Base-by-base conservation (phyloP, 2,113 vertebrate species). In the Malurus alboscapulatus region DNA sequence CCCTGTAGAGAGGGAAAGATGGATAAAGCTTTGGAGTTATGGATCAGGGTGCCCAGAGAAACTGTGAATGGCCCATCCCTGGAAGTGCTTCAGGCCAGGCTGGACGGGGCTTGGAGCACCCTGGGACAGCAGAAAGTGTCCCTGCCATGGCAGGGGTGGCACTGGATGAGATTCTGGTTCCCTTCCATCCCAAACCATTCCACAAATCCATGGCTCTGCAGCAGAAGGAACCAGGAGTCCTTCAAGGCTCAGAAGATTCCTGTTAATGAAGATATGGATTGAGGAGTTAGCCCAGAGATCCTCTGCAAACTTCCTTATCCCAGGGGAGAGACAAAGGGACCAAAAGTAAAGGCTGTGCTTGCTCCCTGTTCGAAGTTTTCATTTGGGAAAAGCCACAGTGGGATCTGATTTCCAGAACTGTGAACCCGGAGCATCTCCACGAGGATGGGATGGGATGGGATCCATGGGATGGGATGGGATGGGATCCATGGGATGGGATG, bases 141-240 rank as follows among this genome's bases (percentile, higher is more conserved):
- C 45, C 53, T 81, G 53, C 10, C 34, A 19, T 11, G 62, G 54
- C 38, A 26, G 24, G 9, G 19, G 2, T n/a, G 29, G 29, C 18
- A 15, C 25, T 47, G 62, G 30, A 3, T 61, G 40, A 4, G 5
- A 10, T 82, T 59, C 34, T 54, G 21, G 5, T 11, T 54, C 47
- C 13, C 8, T 67, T 54, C 24, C 29, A 61, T 18, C 69, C 20
- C 62, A 82, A 88, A 34, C 14, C 17, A 26, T 61, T 54, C 48
- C 55, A 25, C 3, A 25, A 34, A 6, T 21, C n/a, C 19, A 1
- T 30, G 17, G 25, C 19, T 27, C 2, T 0, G 8, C 55, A 74
- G 27, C 27, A 92, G 74, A 58, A 59, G 50, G 54, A 90, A 14
- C 12, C n/a, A 25, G 45, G 8, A 27, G 30, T 38, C 40, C n/a